phyloP scores from a whole-genome alignment of 2,113 vertebrate genomes.

The Thamnaconus septentrionalis region DNA sequence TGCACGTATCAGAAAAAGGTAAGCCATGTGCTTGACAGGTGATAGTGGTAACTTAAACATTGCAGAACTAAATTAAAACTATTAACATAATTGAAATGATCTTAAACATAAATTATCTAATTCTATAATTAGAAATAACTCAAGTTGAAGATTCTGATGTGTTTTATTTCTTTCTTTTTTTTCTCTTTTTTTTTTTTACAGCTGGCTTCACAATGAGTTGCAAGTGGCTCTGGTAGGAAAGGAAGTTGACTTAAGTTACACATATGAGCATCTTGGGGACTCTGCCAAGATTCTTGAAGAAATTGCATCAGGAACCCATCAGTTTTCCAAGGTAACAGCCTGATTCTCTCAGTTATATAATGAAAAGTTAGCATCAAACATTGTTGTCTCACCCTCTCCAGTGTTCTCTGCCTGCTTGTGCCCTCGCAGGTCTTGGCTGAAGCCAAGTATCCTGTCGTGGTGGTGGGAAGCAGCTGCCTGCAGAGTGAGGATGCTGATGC shows the following conservation, averaged over 20 bases:
- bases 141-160: background rate
- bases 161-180: background rate
- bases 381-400: background rate
- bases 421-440: slow-evolving; percentile 76
- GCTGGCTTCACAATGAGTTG: slow-evolving; percentile 93
- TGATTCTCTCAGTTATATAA: background rate
- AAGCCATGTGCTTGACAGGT: slow-evolving; percentile 32
- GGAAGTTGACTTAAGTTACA: slow-evolving; percentile 86
- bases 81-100: background rate
- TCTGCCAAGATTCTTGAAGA: slow-evolving; percentile 82
- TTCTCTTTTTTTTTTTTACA: slow-evolving; percentile 43
- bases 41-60: too few species aligned
- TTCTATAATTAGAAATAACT: background rate
- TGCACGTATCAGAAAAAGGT: slow-evolving; percentile 89
- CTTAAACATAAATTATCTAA: background rate
- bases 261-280: slow-evolving; percentile 86
- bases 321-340: slow-evolving; percentile 78
- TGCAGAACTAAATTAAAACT: too few species aligned
- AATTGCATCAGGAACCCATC: slow-evolving; percentile 81
- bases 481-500: slow-evolving; percentile 86
- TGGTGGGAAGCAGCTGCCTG: slow-evolving; percentile 87
- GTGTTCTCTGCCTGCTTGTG: background rate
- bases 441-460: slow-evolving; percentile 87
- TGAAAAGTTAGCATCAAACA: slow-evolving; percentile 1
- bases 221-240: slow-evolving; percentile 85